Conservation (phyloP, 2,113 vertebrate genomes). For the Sinocyclocheilus rhinocerous region DNA sequence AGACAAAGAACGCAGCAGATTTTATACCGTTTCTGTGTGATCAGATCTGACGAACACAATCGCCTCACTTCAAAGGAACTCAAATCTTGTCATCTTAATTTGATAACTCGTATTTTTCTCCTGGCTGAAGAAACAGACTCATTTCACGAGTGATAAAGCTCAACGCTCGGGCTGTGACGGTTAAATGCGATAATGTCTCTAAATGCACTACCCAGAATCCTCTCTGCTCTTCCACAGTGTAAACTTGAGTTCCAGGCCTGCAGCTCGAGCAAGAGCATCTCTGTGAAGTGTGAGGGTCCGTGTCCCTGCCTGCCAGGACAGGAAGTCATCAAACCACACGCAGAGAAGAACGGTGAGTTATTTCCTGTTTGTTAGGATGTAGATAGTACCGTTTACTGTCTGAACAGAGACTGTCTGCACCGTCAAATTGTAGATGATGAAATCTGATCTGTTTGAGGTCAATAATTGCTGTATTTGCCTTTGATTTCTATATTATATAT, state of each 20-base stretch:
- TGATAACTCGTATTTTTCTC: not conserved
- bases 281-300: conserved; percentile 84
- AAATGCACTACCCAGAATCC: conserved; percentile 28
- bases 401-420: not conserved
- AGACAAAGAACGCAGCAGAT: not conserved
- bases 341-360: conserved; percentile 83
- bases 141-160: not conserved
- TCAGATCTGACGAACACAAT: not conserved
- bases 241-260: conserved; percentile 95
- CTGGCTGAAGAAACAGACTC: conserved; percentile 2
- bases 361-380: not conserved
- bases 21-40: not conserved
- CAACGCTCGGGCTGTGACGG: not conserved
- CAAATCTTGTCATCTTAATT: not conserved
- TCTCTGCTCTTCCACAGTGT: conserved; percentile 78
- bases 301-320: conserved; percentile 88
- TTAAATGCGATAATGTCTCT: not conserved
- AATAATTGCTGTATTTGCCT: too few relatives aligned
- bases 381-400: not conserved
- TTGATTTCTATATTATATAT: too few relatives aligned
- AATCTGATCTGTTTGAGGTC: too few relatives aligned
- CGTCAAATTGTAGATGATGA: too few relatives aligned
- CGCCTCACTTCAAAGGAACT: not conserved
- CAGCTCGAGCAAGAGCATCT: conserved; percentile 84
- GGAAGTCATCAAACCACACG: conserved; percentile 76